Evolutionary conservation across 64 coral and sea anemone species (phyloP).

Genomic region (Stylophora pistillata): DNA sequence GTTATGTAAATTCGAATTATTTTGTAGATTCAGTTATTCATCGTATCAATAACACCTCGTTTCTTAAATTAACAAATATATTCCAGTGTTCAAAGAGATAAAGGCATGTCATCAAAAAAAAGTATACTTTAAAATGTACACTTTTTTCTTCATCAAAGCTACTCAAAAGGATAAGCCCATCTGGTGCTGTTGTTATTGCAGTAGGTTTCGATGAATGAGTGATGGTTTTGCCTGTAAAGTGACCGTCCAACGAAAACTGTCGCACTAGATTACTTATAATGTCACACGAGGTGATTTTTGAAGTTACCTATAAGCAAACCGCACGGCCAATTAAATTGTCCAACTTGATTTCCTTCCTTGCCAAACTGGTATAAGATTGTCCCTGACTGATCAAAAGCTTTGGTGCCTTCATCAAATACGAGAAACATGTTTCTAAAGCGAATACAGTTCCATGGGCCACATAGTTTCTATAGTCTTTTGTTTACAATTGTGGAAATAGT

Average conservation of each 20-base stretch:
- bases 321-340: not conserved
- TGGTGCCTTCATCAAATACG: not conserved
- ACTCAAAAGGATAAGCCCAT: not conserved
- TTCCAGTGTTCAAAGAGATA: too few species aligned
- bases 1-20: too few species aligned
- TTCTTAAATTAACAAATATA: too few species aligned
- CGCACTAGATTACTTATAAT: not conserved
- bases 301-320: not conserved
- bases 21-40: too few species aligned
- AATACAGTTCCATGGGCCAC: not conserved
- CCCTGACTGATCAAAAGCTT: not conserved
- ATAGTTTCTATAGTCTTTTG: constrained; percentile 17
- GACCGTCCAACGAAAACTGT: not conserved
- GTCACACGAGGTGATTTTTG: not conserved
- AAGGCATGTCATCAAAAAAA: too few species aligned
- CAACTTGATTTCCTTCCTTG: too few species aligned
- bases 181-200: not conserved
- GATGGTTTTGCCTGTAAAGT: too few species aligned
- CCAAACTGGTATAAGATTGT: not conserved
- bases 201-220: not conserved
- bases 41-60: too few species aligned
- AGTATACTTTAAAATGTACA: not conserved
- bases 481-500: constrained; percentile 18
- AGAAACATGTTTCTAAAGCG: not conserved
- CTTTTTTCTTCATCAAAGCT: not conserved